Evolutionary conservation across 1,140 invertebrate species (phyloP).

Genomic region (Cyclina sinensis): DNA sequence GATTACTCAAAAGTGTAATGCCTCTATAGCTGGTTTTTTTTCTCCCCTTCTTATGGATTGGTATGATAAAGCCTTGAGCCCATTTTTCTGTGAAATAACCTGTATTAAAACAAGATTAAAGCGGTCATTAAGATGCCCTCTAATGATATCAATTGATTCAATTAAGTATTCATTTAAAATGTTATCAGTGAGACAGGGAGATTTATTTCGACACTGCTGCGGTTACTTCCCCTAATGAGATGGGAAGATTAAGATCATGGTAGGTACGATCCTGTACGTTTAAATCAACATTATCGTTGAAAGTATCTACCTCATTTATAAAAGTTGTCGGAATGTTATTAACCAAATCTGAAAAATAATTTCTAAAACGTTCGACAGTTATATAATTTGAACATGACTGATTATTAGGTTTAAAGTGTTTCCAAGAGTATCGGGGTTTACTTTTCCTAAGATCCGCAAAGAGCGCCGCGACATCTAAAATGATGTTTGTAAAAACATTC

Average conservation of each 20-base stretch:
- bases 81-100: neutral
- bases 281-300: too few species aligned
- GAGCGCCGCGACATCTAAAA: too few species aligned
- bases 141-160: slow-evolving; percentile 13
- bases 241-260: neutral
- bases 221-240: neutral
- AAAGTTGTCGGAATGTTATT: too few species aligned
- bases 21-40: neutral
- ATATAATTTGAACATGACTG: too few species aligned
- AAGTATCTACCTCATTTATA: too few species aligned
- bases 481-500: too few species aligned
- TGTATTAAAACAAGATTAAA: slow-evolving; percentile 20
- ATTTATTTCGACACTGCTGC: neutral
- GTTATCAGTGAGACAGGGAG: neutral
- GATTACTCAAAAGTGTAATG: slow-evolving; percentile 40
- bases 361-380: too few species aligned
- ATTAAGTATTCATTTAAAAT: slow-evolving; percentile 28
- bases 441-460: too few species aligned
- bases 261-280: too few species aligned
- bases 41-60: slow-evolving; percentile 34
- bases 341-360: too few species aligned
- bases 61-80: slow-evolving; percentile 34
- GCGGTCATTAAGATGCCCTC: neutral
- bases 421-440: too few species aligned
- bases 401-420: too few species aligned